Base-by-base conservation (phyloP, 1,140 invertebrate genomes). In the Drosophila dunni region DNA sequence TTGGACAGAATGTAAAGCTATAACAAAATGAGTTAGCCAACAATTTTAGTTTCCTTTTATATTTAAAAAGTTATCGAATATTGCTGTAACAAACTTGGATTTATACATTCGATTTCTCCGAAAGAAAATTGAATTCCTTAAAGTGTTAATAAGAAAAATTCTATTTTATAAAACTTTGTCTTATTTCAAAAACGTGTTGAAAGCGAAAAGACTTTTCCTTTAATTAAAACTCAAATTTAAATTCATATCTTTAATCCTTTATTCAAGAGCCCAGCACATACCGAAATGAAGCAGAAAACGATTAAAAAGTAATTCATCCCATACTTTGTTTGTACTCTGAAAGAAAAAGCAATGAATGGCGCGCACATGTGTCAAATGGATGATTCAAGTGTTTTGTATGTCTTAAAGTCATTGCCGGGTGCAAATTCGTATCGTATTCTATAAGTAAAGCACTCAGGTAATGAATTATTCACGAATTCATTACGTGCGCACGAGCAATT, bases 391-490 rank as follows among this genome's bases (percentile, higher is more conserved):
- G 40, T 29, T 64, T 62, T 68, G 56, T 62, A 77, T 63, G 68
- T 42, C 61, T 80, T 75, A 68, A 58, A 72, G 67, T 51, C 60
- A 50, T 45, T 76, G 67, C 48, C 60, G 50, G 44, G 2, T 36
- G 33, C 7, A 69, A 64, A 48, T 77, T 66, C 66, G 73, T 78
- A 64, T 61, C 48, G 40, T 51, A 50, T 48, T 29, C 40, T 57
- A 17, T 33, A 38, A 24, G 34, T 64, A 50, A 68, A 61, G 45
- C 53, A 79, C 60, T 60, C 34, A 61, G n/a, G 48, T 81, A 40
- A 61, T 85, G 81, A 85, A 86, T 85, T 79, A 85, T 85, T 81
- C 67, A 85, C 38, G 69, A 74, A 79, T 76, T 86, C 82, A 85
- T 86, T 85, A 85, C 75, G 74, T 79, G 82, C 79, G 61, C 61